These are phyloP conservation scores for Drosophila flavopinicola DNA, from an alignment of 2,888 invertebrate species.

Conservation along the genomic window DNA sequence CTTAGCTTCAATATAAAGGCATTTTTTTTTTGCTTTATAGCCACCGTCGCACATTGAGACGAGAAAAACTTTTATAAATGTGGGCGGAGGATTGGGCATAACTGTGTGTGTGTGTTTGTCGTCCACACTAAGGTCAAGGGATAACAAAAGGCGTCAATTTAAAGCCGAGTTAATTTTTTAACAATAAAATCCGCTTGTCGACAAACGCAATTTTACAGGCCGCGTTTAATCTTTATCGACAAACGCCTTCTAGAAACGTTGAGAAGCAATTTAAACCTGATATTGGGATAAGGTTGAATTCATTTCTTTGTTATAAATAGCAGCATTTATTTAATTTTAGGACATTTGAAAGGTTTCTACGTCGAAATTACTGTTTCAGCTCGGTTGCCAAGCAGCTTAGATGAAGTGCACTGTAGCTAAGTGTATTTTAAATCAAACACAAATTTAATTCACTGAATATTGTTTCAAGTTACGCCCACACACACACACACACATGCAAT, in stretches of 20 bases:
- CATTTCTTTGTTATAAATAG: slow-evolving; percentile 66
- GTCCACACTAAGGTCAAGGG: slow-evolving; percentile 62
- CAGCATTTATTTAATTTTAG: slow-evolving; percentile 40
- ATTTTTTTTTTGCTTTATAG: slow-evolving; percentile 42
- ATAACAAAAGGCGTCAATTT: slow-evolving; percentile 79
- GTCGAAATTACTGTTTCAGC: background rate
- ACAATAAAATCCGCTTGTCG: slow-evolving; percentile 75
- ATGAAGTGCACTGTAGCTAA: background rate
- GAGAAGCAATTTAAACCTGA: slow-evolving; percentile 33
- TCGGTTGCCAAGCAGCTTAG: background rate
- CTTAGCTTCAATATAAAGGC: slow-evolving; percentile 40
- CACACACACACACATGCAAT: slow-evolving; percentile 9
- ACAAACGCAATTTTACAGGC: slow-evolving; percentile 68
- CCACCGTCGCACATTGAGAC: background rate
- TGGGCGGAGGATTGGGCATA: slow-evolving; percentile 17
- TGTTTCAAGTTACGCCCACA: background rate
- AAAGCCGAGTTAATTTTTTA: slow-evolving; percentile 77
- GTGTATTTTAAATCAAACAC: slow-evolving; percentile 19
- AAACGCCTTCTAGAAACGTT: slow-evolving; percentile 24
- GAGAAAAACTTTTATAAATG: slow-evolving; percentile 61
- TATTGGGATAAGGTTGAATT: slow-evolving; percentile 47
- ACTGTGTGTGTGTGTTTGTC: slow-evolving; percentile 16
- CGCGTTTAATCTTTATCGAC: slow-evolving; percentile 75
- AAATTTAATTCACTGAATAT: slow-evolving; percentile 20
- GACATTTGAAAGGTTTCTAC: slow-evolving; percentile 1